phyloP scores from a whole-genome alignment of 2,797 vertebrate species.

The Lophotriccus pileatus region DNA sequence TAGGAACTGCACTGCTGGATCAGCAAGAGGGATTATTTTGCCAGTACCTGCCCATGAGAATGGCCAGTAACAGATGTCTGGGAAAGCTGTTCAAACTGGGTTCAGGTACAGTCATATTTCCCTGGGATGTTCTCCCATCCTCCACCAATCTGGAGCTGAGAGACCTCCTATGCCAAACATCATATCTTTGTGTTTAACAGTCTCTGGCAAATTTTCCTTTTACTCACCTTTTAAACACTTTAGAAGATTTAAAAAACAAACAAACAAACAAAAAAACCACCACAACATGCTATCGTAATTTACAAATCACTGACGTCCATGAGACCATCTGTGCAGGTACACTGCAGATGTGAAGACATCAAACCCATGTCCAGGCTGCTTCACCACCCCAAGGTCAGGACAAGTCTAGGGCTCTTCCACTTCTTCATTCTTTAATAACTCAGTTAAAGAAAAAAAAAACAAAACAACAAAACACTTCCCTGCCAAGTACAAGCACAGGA shows the following conservation, averaged over 20 bases:
- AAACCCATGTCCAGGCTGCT: not conserved
- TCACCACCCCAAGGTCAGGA: not conserved
- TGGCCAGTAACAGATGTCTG: not conserved
- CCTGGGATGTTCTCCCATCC: not conserved
- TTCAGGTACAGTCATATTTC: not conserved
- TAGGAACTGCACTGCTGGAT: not conserved
- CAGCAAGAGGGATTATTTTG: not conserved
- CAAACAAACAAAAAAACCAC: no score
- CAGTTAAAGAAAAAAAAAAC: fast-evolving
- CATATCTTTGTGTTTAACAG: not conserved
- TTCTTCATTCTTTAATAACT: not conserved
- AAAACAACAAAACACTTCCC: not conserved
- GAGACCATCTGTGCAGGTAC: not conserved
- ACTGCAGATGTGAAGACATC: not conserved
- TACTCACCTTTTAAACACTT: not conserved
- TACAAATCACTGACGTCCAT: not conserved
- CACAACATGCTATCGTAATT: not conserved
- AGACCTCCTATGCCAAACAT: fast-evolving
- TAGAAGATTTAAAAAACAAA: not conserved
- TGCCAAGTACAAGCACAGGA: not conserved
- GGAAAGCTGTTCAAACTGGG: not conserved
- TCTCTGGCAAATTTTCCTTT: not conserved
- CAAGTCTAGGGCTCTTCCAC: not conserved
- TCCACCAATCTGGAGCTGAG: not conserved
- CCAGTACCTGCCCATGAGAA: not conserved